Percentiles rank a stretch among this genome's conserved stretches.
These are phyloP conservation scores for Synergus umbraculus DNA, from an alignment of 2,888 invertebrate species.

Conservation along the genomic window DNA sequence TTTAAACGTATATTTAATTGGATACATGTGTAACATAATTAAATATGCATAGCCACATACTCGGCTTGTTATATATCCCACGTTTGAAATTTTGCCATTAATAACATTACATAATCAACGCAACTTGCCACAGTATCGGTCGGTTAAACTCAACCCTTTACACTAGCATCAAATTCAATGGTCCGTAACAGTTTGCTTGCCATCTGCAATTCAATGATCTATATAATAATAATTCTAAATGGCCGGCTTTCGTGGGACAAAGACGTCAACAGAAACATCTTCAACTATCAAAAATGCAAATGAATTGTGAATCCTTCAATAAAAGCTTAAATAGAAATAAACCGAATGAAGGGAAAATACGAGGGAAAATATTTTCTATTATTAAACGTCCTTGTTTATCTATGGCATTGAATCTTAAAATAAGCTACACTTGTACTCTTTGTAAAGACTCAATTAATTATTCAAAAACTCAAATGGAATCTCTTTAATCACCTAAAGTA, in stretches of 20 bases:
- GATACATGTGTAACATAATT: not conserved
- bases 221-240: conserved; percentile 60
- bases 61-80: not conserved
- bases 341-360: not conserved
- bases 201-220: conserved; percentile 70
- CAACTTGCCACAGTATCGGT: conserved; percentile 5
- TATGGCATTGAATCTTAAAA: not conserved
- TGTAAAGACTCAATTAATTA: not conserved
- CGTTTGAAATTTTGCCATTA: not conserved
- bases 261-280: conserved; percentile 48
- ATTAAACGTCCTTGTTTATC: not conserved
- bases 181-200: conserved; percentile 54
- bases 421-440: not conserved
- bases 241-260: conserved; percentile 49
- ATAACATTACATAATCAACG: not conserved
- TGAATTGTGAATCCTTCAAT: not conserved
- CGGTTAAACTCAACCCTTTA: conserved; percentile 46
- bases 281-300: not conserved
- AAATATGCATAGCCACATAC: not conserved
- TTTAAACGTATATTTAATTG: not conserved
- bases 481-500: not conserved
- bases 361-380: not conserved
- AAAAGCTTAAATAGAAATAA: not conserved
- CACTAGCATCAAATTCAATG: conserved; percentile 64
- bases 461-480: not conserved